phyloP scores from a whole-genome alignment of 2,113 vertebrate genomes.

The Nothobranchius furzeri region DNA sequence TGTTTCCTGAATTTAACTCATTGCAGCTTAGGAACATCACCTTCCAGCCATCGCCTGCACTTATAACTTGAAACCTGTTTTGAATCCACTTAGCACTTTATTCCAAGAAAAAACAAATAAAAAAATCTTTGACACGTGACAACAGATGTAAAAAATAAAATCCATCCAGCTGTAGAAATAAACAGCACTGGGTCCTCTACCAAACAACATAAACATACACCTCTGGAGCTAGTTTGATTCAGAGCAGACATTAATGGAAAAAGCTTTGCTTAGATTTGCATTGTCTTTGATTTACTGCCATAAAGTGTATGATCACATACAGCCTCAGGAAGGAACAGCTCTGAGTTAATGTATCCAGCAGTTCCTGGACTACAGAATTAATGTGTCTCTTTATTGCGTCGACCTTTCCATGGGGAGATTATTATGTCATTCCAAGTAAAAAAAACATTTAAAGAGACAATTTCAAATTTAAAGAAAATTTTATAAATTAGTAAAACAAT shows the following conservation, averaged over 20 bases:
- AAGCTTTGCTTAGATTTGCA: neutral
- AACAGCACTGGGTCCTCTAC: neutral
- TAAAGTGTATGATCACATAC: neutral
- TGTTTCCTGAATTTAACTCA: too few relatives aligned
- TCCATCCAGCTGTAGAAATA: neutral
- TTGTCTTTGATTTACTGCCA: neutral
- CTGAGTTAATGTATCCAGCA: neutral
- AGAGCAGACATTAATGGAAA: neutral
- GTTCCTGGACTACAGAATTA: neutral
- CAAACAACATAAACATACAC: neutral
- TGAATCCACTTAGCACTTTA: neutral
- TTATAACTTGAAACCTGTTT: neutral
- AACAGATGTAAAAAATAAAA: too few relatives aligned
- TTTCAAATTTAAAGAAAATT: too few relatives aligned
- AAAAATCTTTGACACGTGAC: neutral
- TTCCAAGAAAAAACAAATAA: neutral
- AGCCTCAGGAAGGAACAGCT: too few relatives aligned
- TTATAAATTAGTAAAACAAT: too few relatives aligned
- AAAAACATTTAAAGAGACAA: too few relatives aligned
- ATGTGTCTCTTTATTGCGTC: too few relatives aligned
- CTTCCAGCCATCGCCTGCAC: too few relatives aligned
- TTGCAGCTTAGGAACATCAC: neutral
- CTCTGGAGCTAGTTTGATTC: neutral
- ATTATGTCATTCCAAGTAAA: too few relatives aligned
- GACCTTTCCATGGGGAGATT: too few relatives aligned